Evolutionary conservation across 2,113 vertebrate species (phyloP), one percentile per base, ranked within the genome.

Genomic region (Mohoua ochrocephala): DNA sequence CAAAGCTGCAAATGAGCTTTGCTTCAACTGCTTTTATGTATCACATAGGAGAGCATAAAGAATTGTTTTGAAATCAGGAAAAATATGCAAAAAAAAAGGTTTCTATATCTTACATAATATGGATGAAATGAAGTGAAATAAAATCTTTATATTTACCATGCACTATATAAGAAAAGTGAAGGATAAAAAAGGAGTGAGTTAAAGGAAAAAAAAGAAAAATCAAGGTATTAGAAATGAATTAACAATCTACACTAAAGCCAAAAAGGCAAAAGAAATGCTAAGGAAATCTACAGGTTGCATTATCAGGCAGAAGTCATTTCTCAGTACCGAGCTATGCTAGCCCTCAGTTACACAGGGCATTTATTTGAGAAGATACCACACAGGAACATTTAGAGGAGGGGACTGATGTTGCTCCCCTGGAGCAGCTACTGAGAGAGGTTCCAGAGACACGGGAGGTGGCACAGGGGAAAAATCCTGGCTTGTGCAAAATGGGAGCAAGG

Each of bases 401-500:
- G 9, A 20, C 3, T 41, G 33, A 15, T 31, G n/a, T 27, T 84
- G 23, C 18, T 89, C 6, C 33, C 7, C 21, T 39, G 26, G 12
- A 41, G 10, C 27, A 56, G 30, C 18, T 80, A 23, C 53, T 27
- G 12, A 76, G 30, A 59, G 26, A 70, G 1, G 1, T 75, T 92
- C 28, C 30, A 35, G 59, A 49, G 22, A 41, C 1, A 5, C 0
- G 3, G 20, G 18, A 76, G 11, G 10, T 45, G 9, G 8, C 30
- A 57, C 2, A 0, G 26, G 27, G 12, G 6, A 6, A 83, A 76
- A 85, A 39, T 1, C 23, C 28, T 12, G 80, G 14, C 16, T 65
- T 44, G 11, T 52, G 39, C 33, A 76, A 68, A 89, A 59, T 13
- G 15, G n/a, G 27, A 59, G 28, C 27, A 56, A 76, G 26, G 7